Base-by-base conservation (phyloP, 2,888 invertebrate species). In the Epirrhoe tristata region DNA sequence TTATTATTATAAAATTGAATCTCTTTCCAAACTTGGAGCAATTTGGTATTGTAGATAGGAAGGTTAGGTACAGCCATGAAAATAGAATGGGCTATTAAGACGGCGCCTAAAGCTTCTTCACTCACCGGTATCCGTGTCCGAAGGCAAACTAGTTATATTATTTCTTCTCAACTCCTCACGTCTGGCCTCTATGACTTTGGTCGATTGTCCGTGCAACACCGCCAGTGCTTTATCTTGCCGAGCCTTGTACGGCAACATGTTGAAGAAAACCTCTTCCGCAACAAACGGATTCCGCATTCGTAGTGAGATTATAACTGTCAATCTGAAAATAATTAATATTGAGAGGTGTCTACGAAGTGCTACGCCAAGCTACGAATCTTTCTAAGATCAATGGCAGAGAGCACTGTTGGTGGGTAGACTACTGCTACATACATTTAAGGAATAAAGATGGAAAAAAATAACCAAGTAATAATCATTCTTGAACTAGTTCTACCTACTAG, bases 201-300 rank as follows among this genome's bases (percentile, higher is more conserved):
- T 84, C 0, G 91, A 88, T 39, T 88, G 87, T 1, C 78, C 78
- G 64, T 94, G 94, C 0, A 94, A 74, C 4, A 90, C 74, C 8
- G 82, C 78, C n/a, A 94, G 63, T 0, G 88, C 86, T 53, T 87
- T 81, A 7, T 86, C 88, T 77, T 95, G 95, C 10, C 92, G 89
- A 62, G 88, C 91, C 10, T 96, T 96, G 58, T 94, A 87, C 6
- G 88, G 82, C 0, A 95, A 88, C 12, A 95, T 83, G 67, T 94
- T 91, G 65, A 90, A 91, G 6, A 87, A 61, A 0, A 71, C 12
- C 10, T 89, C 83, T 1, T 75, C 73, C 7, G 79, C 81, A 3
- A 87, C 39, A 24, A 89, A 78, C 0, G 84, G 79, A 63, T 89
- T 86, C 14, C 85, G 77, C 81, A 86, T 86, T 61, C 88, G 78